Evolutionary conservation across 2,797 vertebrate species (phyloP).

Genomic region (Pantherophis vulpinus): DNA sequence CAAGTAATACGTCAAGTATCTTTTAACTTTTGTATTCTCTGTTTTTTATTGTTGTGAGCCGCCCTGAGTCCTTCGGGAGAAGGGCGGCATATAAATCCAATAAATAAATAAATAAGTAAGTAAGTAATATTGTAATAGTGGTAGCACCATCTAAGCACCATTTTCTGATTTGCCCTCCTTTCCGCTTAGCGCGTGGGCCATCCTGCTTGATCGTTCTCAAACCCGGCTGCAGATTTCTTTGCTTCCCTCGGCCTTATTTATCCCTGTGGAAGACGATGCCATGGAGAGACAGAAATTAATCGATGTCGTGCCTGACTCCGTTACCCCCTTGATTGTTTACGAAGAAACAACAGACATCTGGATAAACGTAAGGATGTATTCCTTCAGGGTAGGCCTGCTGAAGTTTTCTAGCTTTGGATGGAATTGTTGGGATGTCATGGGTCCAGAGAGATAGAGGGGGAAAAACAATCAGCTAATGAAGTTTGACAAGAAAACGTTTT

Average conservation of each 20-base stretch:
- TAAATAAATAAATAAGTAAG: no score
- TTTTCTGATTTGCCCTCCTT: slow-evolving; percentile 52
- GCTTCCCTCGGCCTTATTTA: slow-evolving; percentile 78
- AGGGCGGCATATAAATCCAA: no score
- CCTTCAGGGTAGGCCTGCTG: neutral
- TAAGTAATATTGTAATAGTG: neutral
- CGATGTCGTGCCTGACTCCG: slow-evolving; percentile 72
- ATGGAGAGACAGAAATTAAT: slow-evolving; percentile 77
- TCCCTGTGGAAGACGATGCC: slow-evolving; percentile 74
- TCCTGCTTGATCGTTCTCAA: slow-evolving; percentile 79
- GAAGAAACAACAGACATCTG: slow-evolving; percentile 81
- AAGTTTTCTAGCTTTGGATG: neutral
- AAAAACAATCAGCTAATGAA: neutral
- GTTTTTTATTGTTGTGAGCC: no score
- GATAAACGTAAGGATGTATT: slow-evolving; percentile 76
- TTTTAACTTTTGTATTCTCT: no score
- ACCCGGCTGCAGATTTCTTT: slow-evolving; percentile 81
- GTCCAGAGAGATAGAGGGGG: neutral
- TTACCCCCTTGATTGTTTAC: slow-evolving; percentile 78
- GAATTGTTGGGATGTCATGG: neutral
- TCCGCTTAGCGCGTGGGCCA: slow-evolving; percentile 76
- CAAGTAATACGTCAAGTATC: neutral
- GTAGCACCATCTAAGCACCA: slow-evolving; percentile 1
- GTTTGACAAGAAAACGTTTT: neutral
- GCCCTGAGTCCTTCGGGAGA: no score